Evolutionary conservation across 1,140 invertebrate genomes (phyloP).

Genomic region (Cydia strobilella): DNA sequence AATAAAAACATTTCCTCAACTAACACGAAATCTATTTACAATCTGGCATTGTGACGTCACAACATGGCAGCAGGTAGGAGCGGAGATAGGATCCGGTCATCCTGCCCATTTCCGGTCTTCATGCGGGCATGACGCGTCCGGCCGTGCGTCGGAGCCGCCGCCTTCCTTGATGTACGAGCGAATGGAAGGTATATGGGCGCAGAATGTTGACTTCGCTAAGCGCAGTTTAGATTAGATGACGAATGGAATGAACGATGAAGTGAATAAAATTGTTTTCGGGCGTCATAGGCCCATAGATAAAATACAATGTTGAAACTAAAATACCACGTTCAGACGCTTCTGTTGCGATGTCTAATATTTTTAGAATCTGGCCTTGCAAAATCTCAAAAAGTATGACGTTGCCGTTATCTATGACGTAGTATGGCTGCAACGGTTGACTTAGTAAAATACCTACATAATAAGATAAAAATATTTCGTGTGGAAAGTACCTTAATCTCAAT

Average conservation of each 20-base stretch:
- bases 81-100: constrained; percentile 80
- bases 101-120: constrained; percentile 80
- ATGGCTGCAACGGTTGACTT: no score
- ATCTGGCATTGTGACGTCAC: constrained; percentile 68
- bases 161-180: constrained; percentile 44
- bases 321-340: no score
- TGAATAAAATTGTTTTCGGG: no score
- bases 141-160: constrained; percentile 72
- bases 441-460: no score
- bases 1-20: constrained; percentile 33
- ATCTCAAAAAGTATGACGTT: no score
- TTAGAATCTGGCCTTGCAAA: no score
- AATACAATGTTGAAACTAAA: no score
- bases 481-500: no score
- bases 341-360: no score
- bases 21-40: constrained; percentile 62
- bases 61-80: constrained; percentile 75
- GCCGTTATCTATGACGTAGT: no score
- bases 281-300: no score
- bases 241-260: background rate
- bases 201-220: background rate
- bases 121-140: constrained; percentile 79
- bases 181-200: constrained; percentile 46
- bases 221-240: constrained; percentile 1
- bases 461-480: no score